Evolutionary conservation across 2,888 invertebrate genomes (phyloP).

Genomic region (Eristalis intricaria): DNA sequence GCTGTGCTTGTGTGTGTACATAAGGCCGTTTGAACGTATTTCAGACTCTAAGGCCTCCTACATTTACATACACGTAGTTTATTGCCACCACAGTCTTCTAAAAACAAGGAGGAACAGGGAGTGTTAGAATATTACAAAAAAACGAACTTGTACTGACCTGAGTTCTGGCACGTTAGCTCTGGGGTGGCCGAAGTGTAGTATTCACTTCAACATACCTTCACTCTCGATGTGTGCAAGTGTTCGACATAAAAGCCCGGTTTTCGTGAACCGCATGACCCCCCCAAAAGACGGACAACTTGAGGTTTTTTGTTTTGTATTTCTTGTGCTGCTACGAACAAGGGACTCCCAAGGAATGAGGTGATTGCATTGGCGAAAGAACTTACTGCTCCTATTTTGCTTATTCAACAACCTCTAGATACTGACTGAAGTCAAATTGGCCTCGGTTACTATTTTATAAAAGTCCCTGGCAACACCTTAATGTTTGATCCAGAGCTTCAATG

Average conservation of each 20-base stretch:
- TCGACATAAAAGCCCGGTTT: conserved; percentile 22
- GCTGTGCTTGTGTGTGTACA: conserved; percentile 21
- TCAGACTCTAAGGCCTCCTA: conserved; percentile 46
- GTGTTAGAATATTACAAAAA: not conserved
- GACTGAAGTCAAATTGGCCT: not conserved
- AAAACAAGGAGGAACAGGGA: conserved; percentile 2
- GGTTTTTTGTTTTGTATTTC: conserved; percentile 6
- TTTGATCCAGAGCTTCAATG: too few species aligned
- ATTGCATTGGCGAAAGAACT: not conserved
- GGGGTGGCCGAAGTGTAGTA: not conserved
- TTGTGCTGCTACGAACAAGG: not conserved
- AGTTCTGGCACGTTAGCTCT: conserved; percentile 1
- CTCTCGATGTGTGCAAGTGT: not conserved
- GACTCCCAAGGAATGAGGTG: not conserved
- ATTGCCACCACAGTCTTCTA: conserved; percentile 34
- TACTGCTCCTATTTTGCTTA: too few species aligned
- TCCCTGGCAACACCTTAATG: too few species aligned
- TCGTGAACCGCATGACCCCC: conserved; percentile 21
- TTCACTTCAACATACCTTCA: conserved; percentile 13
- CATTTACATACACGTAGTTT: conserved; percentile 21
- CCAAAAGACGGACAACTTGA: conserved; percentile 8
- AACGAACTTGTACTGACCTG: conserved; percentile 16
- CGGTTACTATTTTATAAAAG: too few species aligned
- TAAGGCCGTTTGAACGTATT: conserved; percentile 17
- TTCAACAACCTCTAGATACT: not conserved